These are phyloP conservation scores for Maniola jurtina DNA, from an alignment of 1,140 invertebrate genomes.

Conservation along the genomic window DNA sequence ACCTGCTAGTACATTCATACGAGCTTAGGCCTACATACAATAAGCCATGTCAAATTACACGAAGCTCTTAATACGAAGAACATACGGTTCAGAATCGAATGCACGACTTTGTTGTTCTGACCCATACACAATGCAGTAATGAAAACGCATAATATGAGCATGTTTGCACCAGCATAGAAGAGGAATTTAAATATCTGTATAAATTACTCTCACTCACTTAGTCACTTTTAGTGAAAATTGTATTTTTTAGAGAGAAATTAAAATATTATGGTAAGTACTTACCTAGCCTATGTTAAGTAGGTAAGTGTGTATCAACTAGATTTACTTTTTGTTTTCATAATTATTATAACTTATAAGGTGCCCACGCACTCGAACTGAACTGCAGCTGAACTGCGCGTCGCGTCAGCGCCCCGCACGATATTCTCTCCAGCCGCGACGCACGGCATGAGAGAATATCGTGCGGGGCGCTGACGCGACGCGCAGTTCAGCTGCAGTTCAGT, in stretches of 20 bases:
- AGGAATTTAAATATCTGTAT: constrained; percentile 7
- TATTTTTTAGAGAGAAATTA: not conserved
- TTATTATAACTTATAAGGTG: no score
- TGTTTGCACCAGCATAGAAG: not conserved
- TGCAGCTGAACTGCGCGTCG: no score
- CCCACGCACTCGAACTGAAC: no score
- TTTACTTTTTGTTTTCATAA: no score
- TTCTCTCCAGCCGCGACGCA: no score
- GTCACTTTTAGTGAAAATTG: constrained; percentile 2
- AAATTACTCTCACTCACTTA: not conserved
- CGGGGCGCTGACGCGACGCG: no score
- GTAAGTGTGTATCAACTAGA: no score
- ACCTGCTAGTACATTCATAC: constrained; percentile 25
- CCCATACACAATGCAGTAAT: constrained; percentile 5
- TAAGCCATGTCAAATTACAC: constrained; percentile 12
- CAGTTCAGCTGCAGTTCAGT: no score
- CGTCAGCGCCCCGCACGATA: no score
- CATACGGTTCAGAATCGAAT: constrained; percentile 8
- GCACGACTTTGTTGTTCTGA: not conserved
- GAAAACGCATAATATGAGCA: constrained; percentile 2
- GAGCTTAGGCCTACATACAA: constrained; percentile 16
- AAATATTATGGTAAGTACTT: not conserved
- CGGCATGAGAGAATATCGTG: no score
- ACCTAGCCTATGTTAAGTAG: no score
- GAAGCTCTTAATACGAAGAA: not conserved